Percentiles rank a stretch among this genome's conserved stretches.
phyloP scores from a whole-genome alignment of 2,888 invertebrate species.

The Thera britannica region DNA sequence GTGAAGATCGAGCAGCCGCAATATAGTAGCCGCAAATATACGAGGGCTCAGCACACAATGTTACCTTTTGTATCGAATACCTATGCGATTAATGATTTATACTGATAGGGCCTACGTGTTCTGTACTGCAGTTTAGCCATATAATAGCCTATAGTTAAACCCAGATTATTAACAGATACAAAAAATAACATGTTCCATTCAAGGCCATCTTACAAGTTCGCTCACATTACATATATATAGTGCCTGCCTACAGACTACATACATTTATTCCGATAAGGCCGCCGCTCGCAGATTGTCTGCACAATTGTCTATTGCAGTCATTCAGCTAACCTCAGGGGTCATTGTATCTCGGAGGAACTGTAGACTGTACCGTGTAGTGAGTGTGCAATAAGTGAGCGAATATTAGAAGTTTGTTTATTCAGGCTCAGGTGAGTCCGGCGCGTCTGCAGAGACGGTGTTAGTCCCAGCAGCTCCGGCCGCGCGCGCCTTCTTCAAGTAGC shows the following conservation, averaged over 20 bases:
- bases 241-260: conserved; percentile 13
- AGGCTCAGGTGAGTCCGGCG: conserved; percentile 80
- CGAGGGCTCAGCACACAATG: conserved; percentile 4
- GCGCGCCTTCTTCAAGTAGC: conserved; percentile 77
- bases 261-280: conserved; percentile 5
- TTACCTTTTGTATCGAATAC: conserved; percentile 19
- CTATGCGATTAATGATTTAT: too few species aligned
- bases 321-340: neutral
- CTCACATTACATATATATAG: conserved; percentile 18
- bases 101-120: too few species aligned
- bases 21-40: neutral
- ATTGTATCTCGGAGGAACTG: neutral
- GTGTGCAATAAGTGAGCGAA: conserved; percentile 43
- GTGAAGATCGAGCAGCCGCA: conserved; percentile 21
- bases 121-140: too few species aligned
- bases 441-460: conserved; percentile 72
- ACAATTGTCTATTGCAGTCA: neutral
- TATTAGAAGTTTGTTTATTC: conserved; percentile 60
- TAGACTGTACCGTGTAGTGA: conserved; percentile 28
- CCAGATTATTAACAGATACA: conserved; percentile 12
- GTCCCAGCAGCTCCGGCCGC: conserved; percentile 66
- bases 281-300: neutral
- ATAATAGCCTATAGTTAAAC: too few species aligned
- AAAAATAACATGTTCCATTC: conserved; percentile 24
- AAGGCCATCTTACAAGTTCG: conserved; percentile 14